These are phyloP conservation scores for Mormyrus lacerda DNA, from an alignment of 2,113 vertebrate genomes.

Conservation along the genomic window DNA sequence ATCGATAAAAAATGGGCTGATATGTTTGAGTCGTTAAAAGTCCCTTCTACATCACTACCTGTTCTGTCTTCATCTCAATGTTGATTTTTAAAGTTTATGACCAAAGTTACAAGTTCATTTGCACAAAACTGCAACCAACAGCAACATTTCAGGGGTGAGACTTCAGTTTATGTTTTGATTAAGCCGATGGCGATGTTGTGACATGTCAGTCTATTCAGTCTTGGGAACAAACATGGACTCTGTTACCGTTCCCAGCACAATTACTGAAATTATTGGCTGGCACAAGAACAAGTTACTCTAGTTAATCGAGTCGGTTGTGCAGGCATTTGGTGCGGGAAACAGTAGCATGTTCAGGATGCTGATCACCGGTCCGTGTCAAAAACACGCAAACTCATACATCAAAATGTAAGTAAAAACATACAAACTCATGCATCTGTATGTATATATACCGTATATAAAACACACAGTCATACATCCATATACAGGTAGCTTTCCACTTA, in stretches of 20 bases:
- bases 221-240: background rate
- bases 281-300: background rate
- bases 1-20: background rate
- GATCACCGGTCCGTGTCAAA: background rate
- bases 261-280: background rate
- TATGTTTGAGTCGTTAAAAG: background rate
- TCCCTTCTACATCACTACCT: background rate
- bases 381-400: background rate
- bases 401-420: background rate
- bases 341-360: background rate
- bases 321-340: background rate
- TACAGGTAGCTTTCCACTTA: background rate
- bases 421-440: background rate
- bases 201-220: background rate
- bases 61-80: background rate
- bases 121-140: background rate
- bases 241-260: background rate
- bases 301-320: background rate
- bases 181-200: background rate
- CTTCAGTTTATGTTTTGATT: background rate
- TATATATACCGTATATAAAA: background rate
- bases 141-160: background rate
- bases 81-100: constrained; percentile 8
- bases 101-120: background rate
- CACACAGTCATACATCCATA: background rate